These are phyloP conservation scores for Germaria angustata DNA, from an alignment of 2,888 invertebrate genomes.

Conservation along the genomic window DNA sequence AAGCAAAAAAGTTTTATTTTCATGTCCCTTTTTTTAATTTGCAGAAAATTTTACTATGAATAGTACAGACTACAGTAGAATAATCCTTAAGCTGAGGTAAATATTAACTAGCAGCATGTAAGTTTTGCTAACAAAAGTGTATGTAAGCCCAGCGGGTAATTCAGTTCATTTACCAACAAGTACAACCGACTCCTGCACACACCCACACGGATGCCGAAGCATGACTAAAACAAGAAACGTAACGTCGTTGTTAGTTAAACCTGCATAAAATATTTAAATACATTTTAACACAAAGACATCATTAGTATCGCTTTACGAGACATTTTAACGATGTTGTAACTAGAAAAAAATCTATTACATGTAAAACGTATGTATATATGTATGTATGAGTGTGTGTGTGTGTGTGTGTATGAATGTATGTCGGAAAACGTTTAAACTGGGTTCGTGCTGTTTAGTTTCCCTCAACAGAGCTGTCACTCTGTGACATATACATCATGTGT, in stretches of 20 bases:
- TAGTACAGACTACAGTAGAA: neutral
- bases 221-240: slow-evolving; percentile 19
- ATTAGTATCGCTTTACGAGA: slow-evolving; percentile 59
- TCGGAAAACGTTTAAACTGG: slow-evolving; percentile 31
- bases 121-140: slow-evolving; percentile 36
- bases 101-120: slow-evolving; percentile 50
- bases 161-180: slow-evolving; percentile 61
- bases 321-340: slow-evolving; percentile 41
- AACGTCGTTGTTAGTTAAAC: slow-evolving; percentile 31
- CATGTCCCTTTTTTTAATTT: neutral
- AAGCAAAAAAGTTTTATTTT: slow-evolving; percentile 25
- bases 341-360: neutral
- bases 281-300: slow-evolving; percentile 39
- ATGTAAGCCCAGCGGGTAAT: slow-evolving; percentile 61
- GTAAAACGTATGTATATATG: neutral
- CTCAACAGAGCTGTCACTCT: slow-evolving; percentile 27
- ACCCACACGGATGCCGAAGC: neutral
- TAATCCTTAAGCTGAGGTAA: neutral
- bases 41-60: neutral
- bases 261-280: slow-evolving; percentile 35
- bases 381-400: neutral
- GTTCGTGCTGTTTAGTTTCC: slow-evolving; percentile 37
- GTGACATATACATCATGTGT: slow-evolving; percentile 55
- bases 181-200: neutral
- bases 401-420: no score